Percentiles rank a stretch among this genome's conserved stretches.
Evolutionary conservation across 2,888 invertebrate genomes (phyloP).

Genomic region (Pachymerium ferrugineum): DNA sequence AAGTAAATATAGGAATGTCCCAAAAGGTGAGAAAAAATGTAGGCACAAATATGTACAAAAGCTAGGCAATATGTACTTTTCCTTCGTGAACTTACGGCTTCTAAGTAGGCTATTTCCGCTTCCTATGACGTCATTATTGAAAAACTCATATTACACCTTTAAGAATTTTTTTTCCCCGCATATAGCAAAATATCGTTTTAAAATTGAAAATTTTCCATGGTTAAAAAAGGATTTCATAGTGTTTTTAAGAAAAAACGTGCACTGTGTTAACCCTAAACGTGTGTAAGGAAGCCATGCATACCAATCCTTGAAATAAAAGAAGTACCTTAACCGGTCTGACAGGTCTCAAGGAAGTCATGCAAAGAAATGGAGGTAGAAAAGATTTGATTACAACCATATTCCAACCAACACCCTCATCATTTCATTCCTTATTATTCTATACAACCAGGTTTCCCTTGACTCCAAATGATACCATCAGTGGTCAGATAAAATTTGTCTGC

Average conservation of each 20-base stretch:
- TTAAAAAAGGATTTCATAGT: no score
- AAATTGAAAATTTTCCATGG: no score
- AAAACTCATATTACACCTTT: no score
- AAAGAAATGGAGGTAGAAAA: slow-evolving; percentile 8
- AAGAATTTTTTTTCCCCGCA: no score
- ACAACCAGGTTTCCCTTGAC: slow-evolving; percentile 14
- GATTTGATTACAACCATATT: slow-evolving; percentile 1
- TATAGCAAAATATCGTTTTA: no score
- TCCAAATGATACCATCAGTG: background rate
- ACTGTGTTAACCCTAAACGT: slow-evolving; percentile 23
- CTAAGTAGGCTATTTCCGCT: slow-evolving; percentile 13
- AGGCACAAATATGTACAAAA: background rate
- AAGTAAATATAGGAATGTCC: background rate
- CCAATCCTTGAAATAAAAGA: slow-evolving; percentile 20
- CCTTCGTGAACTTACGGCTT: background rate
- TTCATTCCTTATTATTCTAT: background rate
- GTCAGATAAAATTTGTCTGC: background rate
- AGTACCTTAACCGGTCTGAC: slow-evolving; percentile 13
- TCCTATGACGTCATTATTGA: background rate
- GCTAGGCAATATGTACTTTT: background rate
- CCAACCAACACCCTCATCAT: background rate
- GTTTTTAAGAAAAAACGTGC: slow-evolving; percentile 27
- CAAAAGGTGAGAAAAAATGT: background rate
- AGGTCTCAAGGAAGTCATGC: slow-evolving; percentile 17
- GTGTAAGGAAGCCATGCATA: slow-evolving; percentile 24